A percentile compares a stretch with the other conserved stretches of the same genome.
phyloP scores from a whole-genome alignment of 2,797 vertebrate genomes.

The Phrynocephalus forsythii region DNA sequence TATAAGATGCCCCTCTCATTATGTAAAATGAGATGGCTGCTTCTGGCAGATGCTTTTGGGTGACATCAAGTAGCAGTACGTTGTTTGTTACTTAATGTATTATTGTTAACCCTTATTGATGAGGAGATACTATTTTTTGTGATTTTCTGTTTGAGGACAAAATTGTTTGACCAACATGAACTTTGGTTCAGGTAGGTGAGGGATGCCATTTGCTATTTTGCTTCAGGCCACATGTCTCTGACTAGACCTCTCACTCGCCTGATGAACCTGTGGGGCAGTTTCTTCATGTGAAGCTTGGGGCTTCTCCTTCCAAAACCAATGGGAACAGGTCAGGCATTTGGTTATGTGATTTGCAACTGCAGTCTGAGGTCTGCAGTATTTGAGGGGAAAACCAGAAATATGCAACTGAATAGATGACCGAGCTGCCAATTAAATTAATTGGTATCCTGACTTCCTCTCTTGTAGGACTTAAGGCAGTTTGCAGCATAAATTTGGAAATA shows the following conservation, averaged over 20 bases:
- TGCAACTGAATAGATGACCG: slow-evolving; percentile 23
- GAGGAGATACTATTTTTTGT: not conserved
- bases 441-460: no score
- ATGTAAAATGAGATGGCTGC: not conserved
- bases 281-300: not conserved
- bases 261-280: not conserved
- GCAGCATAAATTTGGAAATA: no score
- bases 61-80: not conserved
- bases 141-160: not conserved
- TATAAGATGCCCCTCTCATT: not conserved
- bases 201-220: not conserved
- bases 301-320: not conserved
- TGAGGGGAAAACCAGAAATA: not conserved
- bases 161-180: not conserved
- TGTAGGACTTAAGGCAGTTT: no score
- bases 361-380: not conserved
- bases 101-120: slow-evolving; percentile 6
- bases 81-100: slow-evolving; percentile 1
- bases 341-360: not conserved
- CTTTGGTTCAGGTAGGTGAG: not conserved
- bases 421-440: not conserved
- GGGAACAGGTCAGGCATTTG: not conserved
- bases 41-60: not conserved
- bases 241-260: not conserved
- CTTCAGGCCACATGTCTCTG: not conserved